Percentiles rank a stretch among this genome's conserved stretches.
Conservation (phyloP, 2,797 vertebrate genomes). For the Telmatherina bonti region DNA sequence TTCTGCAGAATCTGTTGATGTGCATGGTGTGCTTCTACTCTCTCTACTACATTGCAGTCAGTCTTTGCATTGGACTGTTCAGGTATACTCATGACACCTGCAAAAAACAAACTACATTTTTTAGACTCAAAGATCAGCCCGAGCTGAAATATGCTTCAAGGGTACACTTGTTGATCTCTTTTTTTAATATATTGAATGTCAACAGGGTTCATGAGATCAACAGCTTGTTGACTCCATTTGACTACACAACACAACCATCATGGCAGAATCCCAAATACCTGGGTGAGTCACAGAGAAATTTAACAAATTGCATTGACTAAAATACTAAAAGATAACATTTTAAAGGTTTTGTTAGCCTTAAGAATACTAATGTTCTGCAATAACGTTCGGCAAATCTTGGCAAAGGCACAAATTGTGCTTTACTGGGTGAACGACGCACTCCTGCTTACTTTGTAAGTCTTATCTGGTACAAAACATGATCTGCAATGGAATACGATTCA, state of each 20-base stretch:
- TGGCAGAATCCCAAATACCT: conserved; percentile 91
- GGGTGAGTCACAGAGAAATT: conserved; percentile 75
- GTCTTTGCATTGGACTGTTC: conserved; percentile 84
- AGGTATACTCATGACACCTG: conserved; percentile 67
- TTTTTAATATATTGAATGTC: conserved; percentile 3
- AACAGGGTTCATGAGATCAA: conserved; percentile 88
- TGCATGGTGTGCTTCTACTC: conserved; percentile 88
- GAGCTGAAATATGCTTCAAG: background rate
- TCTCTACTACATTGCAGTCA: conserved; percentile 86
- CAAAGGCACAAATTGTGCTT: background rate
- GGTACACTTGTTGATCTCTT: background rate
- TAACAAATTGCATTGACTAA: background rate
- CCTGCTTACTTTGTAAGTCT: no score
- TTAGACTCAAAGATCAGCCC: background rate
- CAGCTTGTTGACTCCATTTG: conserved; percentile 88
- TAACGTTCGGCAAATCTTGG: background rate
- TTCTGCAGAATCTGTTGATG: conserved; percentile 87
- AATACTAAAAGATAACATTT: background rate
- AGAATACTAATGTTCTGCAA: background rate
- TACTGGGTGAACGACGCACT: no score
- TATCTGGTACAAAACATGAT: no score
- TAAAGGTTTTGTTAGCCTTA: background rate
- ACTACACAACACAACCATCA: conserved; percentile 91
- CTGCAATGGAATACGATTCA: no score
- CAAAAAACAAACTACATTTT: background rate